A percentile compares a stretch with the other conserved stretches of the same genome.
Conservation (phyloP, 2,888 invertebrate genomes). For the Eupsilia transversa region DNA sequence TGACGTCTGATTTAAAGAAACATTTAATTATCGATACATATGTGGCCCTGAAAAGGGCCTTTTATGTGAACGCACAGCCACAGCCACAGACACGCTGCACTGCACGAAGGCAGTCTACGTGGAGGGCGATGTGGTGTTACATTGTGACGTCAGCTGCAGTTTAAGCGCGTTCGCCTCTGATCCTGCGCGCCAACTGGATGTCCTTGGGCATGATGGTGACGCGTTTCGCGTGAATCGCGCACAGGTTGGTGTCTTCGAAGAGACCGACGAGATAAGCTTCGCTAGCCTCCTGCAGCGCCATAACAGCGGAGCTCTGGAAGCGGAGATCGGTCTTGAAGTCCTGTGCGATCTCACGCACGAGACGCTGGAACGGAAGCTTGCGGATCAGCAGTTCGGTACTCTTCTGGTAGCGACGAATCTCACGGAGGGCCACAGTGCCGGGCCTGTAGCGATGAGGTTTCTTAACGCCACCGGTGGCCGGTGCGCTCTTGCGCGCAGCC, state of each 20-base stretch:
- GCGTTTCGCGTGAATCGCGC: constrained; percentile 99
- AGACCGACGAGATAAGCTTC: constrained; percentile 98
- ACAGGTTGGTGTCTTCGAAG: constrained; percentile 99
- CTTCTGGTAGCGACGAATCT: constrained; percentile 97
- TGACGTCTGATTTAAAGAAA: too few species aligned
- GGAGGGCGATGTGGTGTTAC: constrained; percentile 10
- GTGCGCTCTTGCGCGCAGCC: constrained; percentile 94
- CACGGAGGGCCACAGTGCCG: constrained; percentile 97
- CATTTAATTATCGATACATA: too few species aligned
- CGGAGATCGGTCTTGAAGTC: constrained; percentile 95
- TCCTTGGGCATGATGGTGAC: constrained; percentile 99
- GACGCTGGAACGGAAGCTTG: constrained; percentile 96
- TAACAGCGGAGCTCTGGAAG: constrained; percentile 92
- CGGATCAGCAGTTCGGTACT: constrained; percentile 97
- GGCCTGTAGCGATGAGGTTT: constrained; percentile 96
- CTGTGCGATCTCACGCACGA: constrained; percentile 97
- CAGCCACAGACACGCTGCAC: constrained; percentile 9
- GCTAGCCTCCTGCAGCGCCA: constrained; percentile 95
- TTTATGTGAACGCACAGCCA: constrained; percentile 17
- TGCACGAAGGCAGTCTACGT: constrained; percentile 10
- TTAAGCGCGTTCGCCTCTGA: constrained; percentile 98
- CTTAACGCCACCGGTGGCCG: constrained; percentile 96
- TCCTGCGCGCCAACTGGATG: constrained; percentile 98
- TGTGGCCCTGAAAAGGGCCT: constrained; percentile 40
- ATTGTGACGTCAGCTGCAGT: constrained; percentile 70